phyloP scores from a whole-genome alignment of 2,888 invertebrate genomes.

The Drosophila multiciliata region DNA sequence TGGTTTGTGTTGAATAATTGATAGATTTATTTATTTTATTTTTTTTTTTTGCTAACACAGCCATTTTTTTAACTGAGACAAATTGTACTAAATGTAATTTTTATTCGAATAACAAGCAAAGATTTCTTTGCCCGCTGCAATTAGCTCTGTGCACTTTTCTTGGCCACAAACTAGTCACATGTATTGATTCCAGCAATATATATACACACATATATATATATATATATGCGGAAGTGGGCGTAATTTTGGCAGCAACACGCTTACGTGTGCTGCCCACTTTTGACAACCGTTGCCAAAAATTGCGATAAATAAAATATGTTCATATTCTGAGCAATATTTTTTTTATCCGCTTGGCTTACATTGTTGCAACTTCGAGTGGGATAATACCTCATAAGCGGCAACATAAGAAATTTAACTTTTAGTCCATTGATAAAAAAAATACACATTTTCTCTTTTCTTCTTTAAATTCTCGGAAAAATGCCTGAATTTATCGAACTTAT shows the following conservation, averaged over 20 bases:
- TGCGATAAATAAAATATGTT: background rate
- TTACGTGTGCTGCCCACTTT: background rate
- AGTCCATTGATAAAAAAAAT: background rate
- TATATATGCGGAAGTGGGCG: background rate
- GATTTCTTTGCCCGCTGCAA: background rate
- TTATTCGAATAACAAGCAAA: background rate
- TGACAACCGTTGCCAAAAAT: constrained; percentile 8
- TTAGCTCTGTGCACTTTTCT: background rate
- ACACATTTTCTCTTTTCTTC: background rate
- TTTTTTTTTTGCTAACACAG: background rate
- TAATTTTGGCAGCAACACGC: background rate
- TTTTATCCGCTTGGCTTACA: background rate
- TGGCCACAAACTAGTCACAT: constrained; percentile 1
- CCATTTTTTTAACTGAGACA: background rate
- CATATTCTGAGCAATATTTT: background rate
- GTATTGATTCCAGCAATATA: constrained; percentile 2
- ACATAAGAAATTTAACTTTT: background rate
- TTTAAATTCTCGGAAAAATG: background rate
- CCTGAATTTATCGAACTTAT: background rate
- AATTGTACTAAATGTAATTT: background rate
- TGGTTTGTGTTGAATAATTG: constrained; percentile 8
- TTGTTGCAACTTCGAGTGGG: background rate
- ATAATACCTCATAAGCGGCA: background rate
- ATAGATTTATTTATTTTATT: background rate
- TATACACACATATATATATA: background rate